Conservation (phyloP, 2,797 vertebrate genomes). For the Ceryle rudis region DNA sequence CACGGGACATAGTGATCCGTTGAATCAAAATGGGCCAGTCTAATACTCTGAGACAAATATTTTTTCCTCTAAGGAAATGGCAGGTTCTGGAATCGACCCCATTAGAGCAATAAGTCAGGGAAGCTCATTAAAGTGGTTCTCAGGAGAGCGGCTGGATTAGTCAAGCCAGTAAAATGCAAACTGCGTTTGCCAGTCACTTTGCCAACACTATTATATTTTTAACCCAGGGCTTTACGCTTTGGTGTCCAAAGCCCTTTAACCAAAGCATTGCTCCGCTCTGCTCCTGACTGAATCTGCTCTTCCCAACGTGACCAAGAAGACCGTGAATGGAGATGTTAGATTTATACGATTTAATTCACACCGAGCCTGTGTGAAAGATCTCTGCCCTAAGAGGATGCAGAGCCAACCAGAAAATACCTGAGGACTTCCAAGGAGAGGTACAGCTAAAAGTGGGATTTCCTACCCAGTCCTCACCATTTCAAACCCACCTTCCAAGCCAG, state of each 20-base stretch:
- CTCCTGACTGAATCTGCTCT: background rate
- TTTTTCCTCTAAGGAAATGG: background rate
- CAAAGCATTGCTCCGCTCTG: background rate
- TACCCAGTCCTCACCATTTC: background rate
- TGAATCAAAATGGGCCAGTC: background rate
- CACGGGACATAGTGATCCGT: background rate
- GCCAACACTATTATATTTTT: background rate
- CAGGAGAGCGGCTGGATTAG: background rate
- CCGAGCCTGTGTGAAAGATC: background rate
- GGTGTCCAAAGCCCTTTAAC: background rate
- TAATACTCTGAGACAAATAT: background rate
- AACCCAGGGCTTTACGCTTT: background rate
- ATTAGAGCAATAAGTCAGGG: background rate
- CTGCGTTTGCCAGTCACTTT: background rate
- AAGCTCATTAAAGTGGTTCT: constrained; percentile 15
- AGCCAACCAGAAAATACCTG: background rate
- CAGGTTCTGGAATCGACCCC: background rate
- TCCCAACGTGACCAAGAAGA: background rate
- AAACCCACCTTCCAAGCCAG: background rate
- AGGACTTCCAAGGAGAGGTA: background rate
- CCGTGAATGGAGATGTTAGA: background rate
- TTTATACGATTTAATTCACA: background rate
- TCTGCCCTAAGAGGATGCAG: background rate
- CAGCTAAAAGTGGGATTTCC: background rate
- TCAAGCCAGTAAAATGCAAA: constrained; percentile 5